A percentile compares a stretch with the other conserved stretches of the same genome.
These are phyloP conservation scores for Microplitis manilae DNA, from an alignment of 2,888 invertebrate species.

Conservation along the genomic window DNA sequence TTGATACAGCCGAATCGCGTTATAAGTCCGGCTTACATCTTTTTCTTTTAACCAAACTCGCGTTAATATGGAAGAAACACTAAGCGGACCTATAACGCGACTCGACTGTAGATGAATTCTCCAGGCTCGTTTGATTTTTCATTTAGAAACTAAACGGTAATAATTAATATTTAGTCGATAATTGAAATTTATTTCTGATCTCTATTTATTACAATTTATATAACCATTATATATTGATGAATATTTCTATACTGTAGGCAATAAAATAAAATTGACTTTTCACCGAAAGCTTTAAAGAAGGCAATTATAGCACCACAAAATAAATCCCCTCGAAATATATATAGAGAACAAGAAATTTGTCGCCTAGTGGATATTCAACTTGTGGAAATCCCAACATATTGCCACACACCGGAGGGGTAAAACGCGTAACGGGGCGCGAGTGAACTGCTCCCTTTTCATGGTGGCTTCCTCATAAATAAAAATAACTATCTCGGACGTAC, in stretches of 20 bases:
- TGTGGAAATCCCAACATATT: conserved; percentile 69
- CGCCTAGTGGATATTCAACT: conserved; percentile 66
- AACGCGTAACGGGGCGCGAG: conserved; percentile 51
- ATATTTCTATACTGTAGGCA: background rate
- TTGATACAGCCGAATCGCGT: no score
- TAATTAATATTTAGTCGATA: background rate
- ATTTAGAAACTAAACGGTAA: no score
- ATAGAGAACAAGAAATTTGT: conserved; percentile 46
- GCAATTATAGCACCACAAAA: conserved; percentile 44
- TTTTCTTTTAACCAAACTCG: no score
- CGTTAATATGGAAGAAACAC: no score
- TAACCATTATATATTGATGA: background rate
- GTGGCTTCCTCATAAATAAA: conserved; percentile 72
- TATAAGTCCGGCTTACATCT: no score
- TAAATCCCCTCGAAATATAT: conserved; percentile 32
- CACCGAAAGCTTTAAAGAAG: conserved; percentile 43
- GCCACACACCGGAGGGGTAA: conserved; percentile 52
- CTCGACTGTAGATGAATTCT: no score
- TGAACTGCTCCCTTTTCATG: conserved; percentile 67
- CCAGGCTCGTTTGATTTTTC: no score
- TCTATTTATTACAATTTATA: background rate
- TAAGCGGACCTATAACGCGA: no score
- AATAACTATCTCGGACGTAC: conserved; percentile 65
- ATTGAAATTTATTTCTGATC: conserved; percentile 1
- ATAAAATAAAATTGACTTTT: conserved; percentile 13